Base-by-base conservation (phyloP, 2,797 vertebrate species). In the Propithecus deckenii region DNA sequence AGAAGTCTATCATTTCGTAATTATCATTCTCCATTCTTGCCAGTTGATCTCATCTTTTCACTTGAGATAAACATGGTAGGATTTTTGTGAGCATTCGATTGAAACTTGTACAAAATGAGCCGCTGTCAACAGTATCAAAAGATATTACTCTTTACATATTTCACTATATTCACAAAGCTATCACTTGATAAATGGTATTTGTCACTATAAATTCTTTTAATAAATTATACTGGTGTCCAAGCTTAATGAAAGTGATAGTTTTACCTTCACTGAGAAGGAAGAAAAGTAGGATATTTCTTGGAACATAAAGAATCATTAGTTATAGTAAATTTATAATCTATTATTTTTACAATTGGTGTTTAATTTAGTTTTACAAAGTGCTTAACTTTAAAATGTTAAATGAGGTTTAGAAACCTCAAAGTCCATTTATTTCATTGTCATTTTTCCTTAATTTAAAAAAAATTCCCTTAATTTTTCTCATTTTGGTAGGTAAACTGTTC, bases 141-240 rank as follows among this genome's bases (percentile, higher is more conserved):
- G 25, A 38, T 74, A 67, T 85, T 97, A 69, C 67, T 55, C 86
- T 94, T 13, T 32, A 8, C 48, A 61, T 90, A 72, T 97, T 79
- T 59, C 96, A 76, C 7, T 63, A 28, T 75, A 43, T 63, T 95
- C 63, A 86, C 38, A 97, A 96, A 97, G 15, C 1, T 86, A 41
- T 89, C 87, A 35, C 57, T 97, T 97, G 81, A 96, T 97, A 97
- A 97, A 89, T 94, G 7, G 7, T 8, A 97, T 97, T 94, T 98
- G 14, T 90, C 38, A 95, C 6, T 50, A 10, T 32, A 94, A 93
- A 93, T 83, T 38, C 35, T 96, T 93, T 95, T 97, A 96, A 80
- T 32, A 94, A 48, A 96, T 95, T 72, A 81, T 61, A 89, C 52
- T 97, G 63, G 32, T 94, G 30, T 96, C 61, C 25, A 91, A 30